These are phyloP conservation scores for Mormyrus proboscirostris DNA, from an alignment of 2,797 vertebrate genomes.

Conservation along the genomic window DNA sequence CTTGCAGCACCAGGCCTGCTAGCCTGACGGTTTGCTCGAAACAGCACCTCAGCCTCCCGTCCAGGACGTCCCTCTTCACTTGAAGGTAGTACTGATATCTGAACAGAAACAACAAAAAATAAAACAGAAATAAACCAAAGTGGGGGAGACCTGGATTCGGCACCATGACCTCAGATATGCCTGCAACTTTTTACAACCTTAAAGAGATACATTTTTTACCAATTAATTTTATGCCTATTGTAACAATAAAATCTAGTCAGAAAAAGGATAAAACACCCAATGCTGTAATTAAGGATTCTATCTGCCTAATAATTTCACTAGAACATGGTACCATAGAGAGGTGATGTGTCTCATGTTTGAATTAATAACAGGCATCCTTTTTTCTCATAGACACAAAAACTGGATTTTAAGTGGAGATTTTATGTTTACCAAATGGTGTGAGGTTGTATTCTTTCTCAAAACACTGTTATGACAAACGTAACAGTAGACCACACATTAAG, in stretches of 20 bases:
- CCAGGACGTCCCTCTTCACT: conserved; percentile 87
- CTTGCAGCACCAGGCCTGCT: conserved; percentile 89
- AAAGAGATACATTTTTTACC: neutral
- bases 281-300: neutral
- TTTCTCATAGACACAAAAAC: neutral
- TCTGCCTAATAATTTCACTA: neutral
- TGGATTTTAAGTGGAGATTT: neutral
- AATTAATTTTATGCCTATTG: neutral
- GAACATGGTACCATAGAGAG: neutral
- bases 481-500: neutral
- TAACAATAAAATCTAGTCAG: neutral
- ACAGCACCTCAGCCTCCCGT: conserved; percentile 74
- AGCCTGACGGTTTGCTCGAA: conserved; percentile 84
- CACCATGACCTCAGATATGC: neutral
- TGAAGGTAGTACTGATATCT: conserved; percentile 98
- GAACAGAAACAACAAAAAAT: neutral
- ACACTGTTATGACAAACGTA: neutral
- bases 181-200: neutral
- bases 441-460: neutral
- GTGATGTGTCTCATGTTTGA: neutral
- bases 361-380: neutral
- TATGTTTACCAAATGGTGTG: neutral
- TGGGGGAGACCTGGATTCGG: neutral
- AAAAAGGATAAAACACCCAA: neutral
- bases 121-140: neutral